Conservation (phyloP, 2,888 invertebrate genomes). For the Micropterix aruncella region DNA sequence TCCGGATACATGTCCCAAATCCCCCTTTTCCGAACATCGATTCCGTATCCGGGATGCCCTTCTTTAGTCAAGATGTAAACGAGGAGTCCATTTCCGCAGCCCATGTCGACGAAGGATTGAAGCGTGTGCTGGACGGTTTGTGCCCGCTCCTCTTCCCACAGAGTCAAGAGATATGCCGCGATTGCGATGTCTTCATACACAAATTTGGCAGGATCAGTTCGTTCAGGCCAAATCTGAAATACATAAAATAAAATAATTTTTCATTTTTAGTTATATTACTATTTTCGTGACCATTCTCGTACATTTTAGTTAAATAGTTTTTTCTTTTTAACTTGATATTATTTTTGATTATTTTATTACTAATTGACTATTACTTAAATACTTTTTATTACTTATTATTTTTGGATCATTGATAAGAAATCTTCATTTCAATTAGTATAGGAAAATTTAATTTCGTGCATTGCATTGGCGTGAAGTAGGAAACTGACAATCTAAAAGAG, state of each 20-base stretch:
- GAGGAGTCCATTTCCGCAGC: conserved; percentile 94
- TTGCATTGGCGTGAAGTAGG: not conserved
- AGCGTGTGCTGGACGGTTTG: conserved; percentile 20
- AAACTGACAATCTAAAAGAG: too few species aligned
- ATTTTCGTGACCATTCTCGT: too few species aligned
- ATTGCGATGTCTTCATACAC: conserved; percentile 96
- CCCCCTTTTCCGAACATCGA: conserved; percentile 72
- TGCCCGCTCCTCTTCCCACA: conserved; percentile 55
- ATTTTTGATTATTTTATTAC: too few species aligned
- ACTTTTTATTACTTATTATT: too few species aligned
- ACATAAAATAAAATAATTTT: conserved; percentile 6
- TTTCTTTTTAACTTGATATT: too few species aligned
- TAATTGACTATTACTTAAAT: too few species aligned
- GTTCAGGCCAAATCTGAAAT: conserved; percentile 75
- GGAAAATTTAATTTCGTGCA: not conserved
- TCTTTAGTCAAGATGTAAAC: conserved; percentile 75
- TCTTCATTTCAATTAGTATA: too few species aligned
- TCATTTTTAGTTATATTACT: conserved; percentile 2
- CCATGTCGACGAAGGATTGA: conserved; percentile 79
- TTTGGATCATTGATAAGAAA: too few species aligned
- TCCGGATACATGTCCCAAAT: conserved; percentile 75
- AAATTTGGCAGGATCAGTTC: conserved; percentile 87
- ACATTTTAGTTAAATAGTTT: too few species aligned
- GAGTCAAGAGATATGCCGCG: conserved; percentile 66
- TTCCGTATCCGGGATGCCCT: conserved; percentile 69